Evolutionary conservation across 2,888 invertebrate genomes (phyloP), one percentile per base, ranked within the genome.

Genomic region (Lithophane semibrunnea): DNA sequence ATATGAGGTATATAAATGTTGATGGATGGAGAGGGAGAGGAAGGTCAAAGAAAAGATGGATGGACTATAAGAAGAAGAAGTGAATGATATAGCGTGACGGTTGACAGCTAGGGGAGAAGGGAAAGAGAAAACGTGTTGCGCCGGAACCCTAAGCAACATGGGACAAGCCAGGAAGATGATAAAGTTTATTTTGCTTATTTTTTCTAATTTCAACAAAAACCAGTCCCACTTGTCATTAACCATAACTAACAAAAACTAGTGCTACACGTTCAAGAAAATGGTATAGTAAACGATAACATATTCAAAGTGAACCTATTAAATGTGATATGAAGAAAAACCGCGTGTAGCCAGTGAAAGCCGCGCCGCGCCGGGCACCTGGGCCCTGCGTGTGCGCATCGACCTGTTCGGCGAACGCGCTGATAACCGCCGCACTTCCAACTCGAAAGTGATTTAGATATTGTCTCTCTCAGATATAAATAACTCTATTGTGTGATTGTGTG

Each of bases 361-460:
- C 44, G 29, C 52, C 76, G 29, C 44, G 29, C 52, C 76, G 29
- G 77, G 71, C 85, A 71, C 74, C 82, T 73, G 79, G 76, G 89
- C 86, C 86, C 88, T 86, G 73, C 76, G 81, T 68, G 87, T 73
- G 80, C 83, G 82, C 75, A 75, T 85, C 80, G 88, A 90, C 91
- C 89, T 89, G 91, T 90, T 90, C 81, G 75, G 64, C 71, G 65
- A 84, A 90, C 91, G 73, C 54, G 66, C 89, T 89, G 92, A 91
- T 89, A 87, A 84, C 88, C 87, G 85, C 89, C 91, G 90, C 91
- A 91, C 88, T 89, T 89, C 86, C 88, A 85, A 88, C 91, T 91
- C 75, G 93, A 92, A 93, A 93, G 92, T 92, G 90, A 92, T 92
- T 92, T 91, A 92, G 92, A 90, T 92, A 90, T 91, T 90, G 88